phyloP scores from a whole-genome alignment of 1,140 invertebrate genomes.

The Sesamia nonagrioides region DNA sequence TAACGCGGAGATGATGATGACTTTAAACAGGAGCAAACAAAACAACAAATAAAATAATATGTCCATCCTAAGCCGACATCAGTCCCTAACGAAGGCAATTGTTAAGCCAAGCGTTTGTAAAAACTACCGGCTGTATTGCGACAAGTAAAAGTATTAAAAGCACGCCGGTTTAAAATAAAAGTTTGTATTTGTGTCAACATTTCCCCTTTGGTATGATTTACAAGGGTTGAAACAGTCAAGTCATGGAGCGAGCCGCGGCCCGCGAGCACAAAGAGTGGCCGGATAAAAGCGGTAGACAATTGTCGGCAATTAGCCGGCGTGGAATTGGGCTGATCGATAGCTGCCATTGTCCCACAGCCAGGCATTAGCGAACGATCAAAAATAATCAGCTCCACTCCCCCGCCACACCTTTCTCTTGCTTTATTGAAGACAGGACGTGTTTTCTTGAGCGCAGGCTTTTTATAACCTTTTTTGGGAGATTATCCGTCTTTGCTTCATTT shows the following conservation, averaged over 20 bases:
- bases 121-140: slow-evolving; percentile 2
- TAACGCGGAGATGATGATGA: no score
- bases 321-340: slow-evolving; percentile 64
- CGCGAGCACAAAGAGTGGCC: slow-evolving; percentile 59
- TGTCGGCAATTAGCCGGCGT: slow-evolving; percentile 64
- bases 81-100: slow-evolving; percentile 12
- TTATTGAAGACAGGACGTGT: slow-evolving; percentile 35
- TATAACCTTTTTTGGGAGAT: neutral
- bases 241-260: slow-evolving; percentile 44
- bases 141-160: slow-evolving; percentile 23
- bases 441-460: neutral
- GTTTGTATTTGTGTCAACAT: slow-evolving; percentile 48
- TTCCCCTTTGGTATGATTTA: slow-evolving; percentile 47
- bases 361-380: slow-evolving; percentile 60
- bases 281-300: slow-evolving; percentile 66
- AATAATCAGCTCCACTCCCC: slow-evolving; percentile 54
- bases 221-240: slow-evolving; percentile 57
- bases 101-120: neutral
- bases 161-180: slow-evolving; percentile 28
- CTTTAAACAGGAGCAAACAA: neutral
- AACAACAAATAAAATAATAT: neutral
- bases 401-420: slow-evolving; percentile 35
- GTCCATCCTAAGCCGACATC: neutral
- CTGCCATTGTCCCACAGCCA: slow-evolving; percentile 55
- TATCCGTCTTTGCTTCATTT: neutral